Percentiles rank a stretch among this genome's conserved stretches.
Conservation (phyloP, 2,888 invertebrate species). For the Barypeithes pellucidus region DNA sequence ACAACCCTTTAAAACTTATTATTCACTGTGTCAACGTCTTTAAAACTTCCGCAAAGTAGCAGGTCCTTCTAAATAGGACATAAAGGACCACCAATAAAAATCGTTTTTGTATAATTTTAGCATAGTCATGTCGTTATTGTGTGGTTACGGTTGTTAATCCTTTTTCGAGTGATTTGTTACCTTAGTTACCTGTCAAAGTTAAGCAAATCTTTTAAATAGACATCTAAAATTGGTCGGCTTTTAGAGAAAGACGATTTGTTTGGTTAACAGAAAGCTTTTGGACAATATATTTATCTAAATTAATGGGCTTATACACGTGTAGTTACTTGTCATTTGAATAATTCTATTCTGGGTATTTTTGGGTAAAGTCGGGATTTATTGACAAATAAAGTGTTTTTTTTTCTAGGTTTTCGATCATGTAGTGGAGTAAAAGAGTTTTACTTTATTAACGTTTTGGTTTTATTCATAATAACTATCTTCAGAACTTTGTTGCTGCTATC, state of each 20-base stretch:
- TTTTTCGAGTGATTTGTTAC: conserved; percentile 51
- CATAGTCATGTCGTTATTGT: conserved; percentile 49
- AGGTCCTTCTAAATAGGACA: conserved; percentile 30
- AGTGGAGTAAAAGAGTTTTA: too few relatives aligned
- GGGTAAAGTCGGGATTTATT: neutral
- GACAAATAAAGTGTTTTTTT: neutral
- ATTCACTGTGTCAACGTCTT: conserved; percentile 31
- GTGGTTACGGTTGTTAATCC: conserved; percentile 48
- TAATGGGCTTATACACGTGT: conserved; percentile 27
- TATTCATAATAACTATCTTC: too few relatives aligned
- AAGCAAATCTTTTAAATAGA: conserved; percentile 48
- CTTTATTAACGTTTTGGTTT: too few relatives aligned
- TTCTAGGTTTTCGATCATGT: too few relatives aligned
- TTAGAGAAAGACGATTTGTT: conserved; percentile 44
- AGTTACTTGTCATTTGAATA: conserved; percentile 12
- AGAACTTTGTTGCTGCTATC: too few relatives aligned
- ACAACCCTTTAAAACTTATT: conserved; percentile 45
- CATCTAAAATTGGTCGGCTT: conserved; percentile 39
- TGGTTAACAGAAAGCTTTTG: conserved; percentile 42
- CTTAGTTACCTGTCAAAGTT: conserved; percentile 49
- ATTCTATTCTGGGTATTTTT: neutral
- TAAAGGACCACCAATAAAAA: conserved; percentile 49
- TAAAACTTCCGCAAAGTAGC: conserved; percentile 38
- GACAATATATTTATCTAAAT: conserved; percentile 44
- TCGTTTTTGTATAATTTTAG: conserved; percentile 49